A percentile compares a stretch with the other conserved stretches of the same genome.
Conservation (phyloP, 2,113 vertebrate species). For the Arenaria interpres region DNA sequence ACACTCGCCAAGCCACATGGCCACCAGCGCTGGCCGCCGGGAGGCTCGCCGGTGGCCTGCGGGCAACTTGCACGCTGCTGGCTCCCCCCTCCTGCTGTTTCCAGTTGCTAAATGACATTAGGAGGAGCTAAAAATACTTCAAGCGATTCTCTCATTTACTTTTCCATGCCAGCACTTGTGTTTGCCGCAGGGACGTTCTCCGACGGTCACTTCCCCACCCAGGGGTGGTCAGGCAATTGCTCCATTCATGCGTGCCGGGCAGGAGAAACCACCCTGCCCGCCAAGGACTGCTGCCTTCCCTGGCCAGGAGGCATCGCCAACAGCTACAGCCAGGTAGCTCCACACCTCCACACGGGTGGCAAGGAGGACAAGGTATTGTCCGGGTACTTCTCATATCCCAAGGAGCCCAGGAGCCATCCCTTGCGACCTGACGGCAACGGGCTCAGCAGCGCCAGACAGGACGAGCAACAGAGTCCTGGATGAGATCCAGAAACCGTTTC, state of each 20-base stretch:
- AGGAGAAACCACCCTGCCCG: background rate
- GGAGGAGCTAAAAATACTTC: slow-evolving; percentile 54
- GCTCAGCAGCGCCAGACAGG: background rate
- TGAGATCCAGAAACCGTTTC: background rate
- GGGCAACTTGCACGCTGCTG: background rate
- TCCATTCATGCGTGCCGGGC: rapidly evolving
- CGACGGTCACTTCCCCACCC: background rate
- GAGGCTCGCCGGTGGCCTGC: background rate
- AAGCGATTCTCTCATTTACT: background rate
- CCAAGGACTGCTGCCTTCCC: rapidly evolving
- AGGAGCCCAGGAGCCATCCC: background rate
- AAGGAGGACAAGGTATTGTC: background rate
- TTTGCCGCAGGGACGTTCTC: background rate
- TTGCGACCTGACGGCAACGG: background rate
- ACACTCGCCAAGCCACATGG: rapidly evolving
- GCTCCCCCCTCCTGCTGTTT: background rate
- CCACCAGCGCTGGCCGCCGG: background rate
- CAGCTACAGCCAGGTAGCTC: background rate
- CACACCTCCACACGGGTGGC: background rate
- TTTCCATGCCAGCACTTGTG: background rate
- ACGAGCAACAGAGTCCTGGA: background rate
- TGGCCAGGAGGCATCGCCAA: rapidly evolving
- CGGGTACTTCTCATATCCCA: background rate
- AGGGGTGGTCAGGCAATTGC: background rate
- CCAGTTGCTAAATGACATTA: slow-evolving; percentile 58